These are phyloP conservation scores for Drosophila littoralis DNA, from an alignment of 1,140 invertebrate genomes.

Conservation along the genomic window DNA sequence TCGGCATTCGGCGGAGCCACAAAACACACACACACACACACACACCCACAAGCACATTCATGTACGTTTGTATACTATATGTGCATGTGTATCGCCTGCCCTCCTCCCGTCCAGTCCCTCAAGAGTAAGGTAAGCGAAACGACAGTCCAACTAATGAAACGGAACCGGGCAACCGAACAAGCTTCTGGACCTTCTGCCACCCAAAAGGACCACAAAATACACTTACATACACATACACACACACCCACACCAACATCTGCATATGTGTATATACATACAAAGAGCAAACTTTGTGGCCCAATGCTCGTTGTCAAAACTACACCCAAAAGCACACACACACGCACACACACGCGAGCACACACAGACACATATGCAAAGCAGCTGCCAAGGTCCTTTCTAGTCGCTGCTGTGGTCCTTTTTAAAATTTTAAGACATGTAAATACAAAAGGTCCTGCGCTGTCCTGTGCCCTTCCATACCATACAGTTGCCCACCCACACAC, in stretches of 20 bases:
- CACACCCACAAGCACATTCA: background rate
- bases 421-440: constrained; percentile 84
- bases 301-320: constrained; percentile 79
- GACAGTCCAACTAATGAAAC: constrained; percentile 78
- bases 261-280: constrained; percentile 11
- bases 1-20: constrained; percentile 68
- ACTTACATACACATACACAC: constrained; percentile 56
- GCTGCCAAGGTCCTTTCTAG: constrained; percentile 68
- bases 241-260: constrained; percentile 23
- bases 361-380: constrained; percentile 62
- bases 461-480: constrained; percentile 46
- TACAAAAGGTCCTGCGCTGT: constrained; percentile 80
- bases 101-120: background rate
- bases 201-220: constrained; percentile 71
- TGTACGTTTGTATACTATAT: constrained; percentile 12
- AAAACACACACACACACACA: constrained; percentile 32
- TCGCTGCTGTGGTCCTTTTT: constrained; percentile 47
- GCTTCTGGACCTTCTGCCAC: constrained; percentile 57
- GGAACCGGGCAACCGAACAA: constrained; percentile 58
- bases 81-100: constrained; percentile 20
- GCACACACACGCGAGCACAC: constrained; percentile 2
- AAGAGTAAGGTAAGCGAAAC: constrained; percentile 60
- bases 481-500: constrained; percentile 24
- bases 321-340: constrained; percentile 59
- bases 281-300: constrained; percentile 47